These are phyloP conservation scores for Papilio gigon DNA, from an alignment of 2,888 invertebrate species.

Conservation along the genomic window DNA sequence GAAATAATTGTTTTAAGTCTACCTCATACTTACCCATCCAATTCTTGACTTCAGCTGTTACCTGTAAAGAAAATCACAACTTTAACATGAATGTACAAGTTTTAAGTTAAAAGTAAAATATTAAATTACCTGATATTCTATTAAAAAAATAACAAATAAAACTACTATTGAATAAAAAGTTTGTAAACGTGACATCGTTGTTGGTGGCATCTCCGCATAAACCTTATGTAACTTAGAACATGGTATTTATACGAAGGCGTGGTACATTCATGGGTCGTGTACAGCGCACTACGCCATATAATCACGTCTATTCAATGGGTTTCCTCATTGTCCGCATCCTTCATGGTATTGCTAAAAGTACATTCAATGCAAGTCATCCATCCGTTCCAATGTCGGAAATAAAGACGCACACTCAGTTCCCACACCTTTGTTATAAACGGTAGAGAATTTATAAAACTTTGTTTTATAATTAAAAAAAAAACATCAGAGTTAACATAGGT, in stretches of 20 bases:
- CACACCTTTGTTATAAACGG: conserved; percentile 1
- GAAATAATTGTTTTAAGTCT: not conserved
- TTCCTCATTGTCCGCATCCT: conserved; percentile 42
- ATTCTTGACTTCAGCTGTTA: not conserved
- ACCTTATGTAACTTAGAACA: conserved; percentile 76
- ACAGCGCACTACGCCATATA: conserved; percentile 66
- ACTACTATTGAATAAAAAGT: conserved; percentile 46
- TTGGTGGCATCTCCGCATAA: conserved; percentile 59
- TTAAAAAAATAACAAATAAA: conserved; percentile 50
- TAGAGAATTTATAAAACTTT: conserved; percentile 9
- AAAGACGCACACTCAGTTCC: conserved; percentile 4
- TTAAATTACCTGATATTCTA: conserved; percentile 59
- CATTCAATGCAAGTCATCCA: conserved; percentile 35
- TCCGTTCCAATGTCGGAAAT: conserved; percentile 14
- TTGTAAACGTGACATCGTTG: conserved; percentile 61
- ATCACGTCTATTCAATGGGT: conserved; percentile 58
- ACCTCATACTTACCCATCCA: conserved; percentile 1
- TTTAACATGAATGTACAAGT: not conserved
- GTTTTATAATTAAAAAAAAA: too few species aligned
- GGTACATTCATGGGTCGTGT: conserved; percentile 59
- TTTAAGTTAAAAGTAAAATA: not conserved
- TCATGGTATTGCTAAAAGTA: conserved; percentile 38
- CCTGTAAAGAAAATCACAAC: not conserved
- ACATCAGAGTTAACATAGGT: too few species aligned
- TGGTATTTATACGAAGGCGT: conserved; percentile 78